phyloP scores from a whole-genome alignment of 1,140 invertebrate species.

The Apis mellifera region DNA sequence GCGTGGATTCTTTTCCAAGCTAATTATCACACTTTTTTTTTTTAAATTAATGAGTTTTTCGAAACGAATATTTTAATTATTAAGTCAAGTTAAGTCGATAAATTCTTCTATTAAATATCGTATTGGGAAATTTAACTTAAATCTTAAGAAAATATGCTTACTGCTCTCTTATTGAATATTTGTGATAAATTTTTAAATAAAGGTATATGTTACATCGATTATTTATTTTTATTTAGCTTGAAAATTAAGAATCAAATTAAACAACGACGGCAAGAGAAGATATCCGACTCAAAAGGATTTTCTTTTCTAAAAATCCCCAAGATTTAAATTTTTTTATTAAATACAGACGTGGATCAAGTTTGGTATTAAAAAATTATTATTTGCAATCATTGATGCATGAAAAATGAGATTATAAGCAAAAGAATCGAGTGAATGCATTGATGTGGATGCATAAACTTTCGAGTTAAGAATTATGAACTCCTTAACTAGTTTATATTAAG shows the following conservation, averaged over 20 bases:
- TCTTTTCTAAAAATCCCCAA: too few species aligned
- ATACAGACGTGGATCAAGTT: not conserved
- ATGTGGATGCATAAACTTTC: not conserved
- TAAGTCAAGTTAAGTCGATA: too few species aligned
- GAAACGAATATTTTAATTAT: not conserved
- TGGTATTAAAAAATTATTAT: not conserved
- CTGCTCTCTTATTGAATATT: too few species aligned
- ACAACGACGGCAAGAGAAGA: slow-evolving; percentile 12
- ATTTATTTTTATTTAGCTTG: not conserved
- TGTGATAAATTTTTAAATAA: too few species aligned
- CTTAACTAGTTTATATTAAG: not conserved
- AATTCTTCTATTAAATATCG: too few species aligned
- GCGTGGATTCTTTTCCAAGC: not conserved
- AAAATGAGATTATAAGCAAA: not conserved
- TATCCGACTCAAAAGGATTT: too few species aligned
- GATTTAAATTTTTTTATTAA: not conserved
- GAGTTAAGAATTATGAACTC: not conserved
- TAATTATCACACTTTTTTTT: not conserved
- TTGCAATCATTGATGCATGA: not conserved
- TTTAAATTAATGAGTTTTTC: not conserved
- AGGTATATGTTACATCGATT: not conserved
- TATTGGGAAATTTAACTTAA: too few species aligned
- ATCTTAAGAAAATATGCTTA: too few species aligned
- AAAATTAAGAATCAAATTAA: slow-evolving; percentile 7
- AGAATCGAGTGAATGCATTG: not conserved